These are phyloP conservation scores for Bellardia pandia DNA, from an alignment of 2,888 invertebrate genomes.

Conservation along the genomic window DNA sequence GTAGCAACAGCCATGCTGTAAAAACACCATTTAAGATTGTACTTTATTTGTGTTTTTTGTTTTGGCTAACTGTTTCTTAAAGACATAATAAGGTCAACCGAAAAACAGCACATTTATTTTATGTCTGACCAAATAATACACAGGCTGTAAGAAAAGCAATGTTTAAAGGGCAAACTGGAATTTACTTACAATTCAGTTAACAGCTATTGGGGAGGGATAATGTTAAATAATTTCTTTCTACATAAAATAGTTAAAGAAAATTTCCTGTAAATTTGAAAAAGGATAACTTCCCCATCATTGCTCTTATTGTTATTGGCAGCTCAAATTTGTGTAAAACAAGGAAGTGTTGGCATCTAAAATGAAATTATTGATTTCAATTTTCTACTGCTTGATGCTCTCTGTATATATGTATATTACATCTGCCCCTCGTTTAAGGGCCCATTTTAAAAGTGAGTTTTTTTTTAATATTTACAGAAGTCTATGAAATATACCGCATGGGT, in stretches of 20 bases:
- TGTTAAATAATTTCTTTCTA: not conserved
- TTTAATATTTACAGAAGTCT: too few relatives aligned
- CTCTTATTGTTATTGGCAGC: slow-evolving; percentile 12
- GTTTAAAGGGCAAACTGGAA: not conserved
- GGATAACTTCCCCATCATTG: not conserved
- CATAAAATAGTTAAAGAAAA: not conserved
- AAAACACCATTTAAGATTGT: not conserved
- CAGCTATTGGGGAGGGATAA: not conserved
- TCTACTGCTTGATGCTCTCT: slow-evolving; percentile 28
- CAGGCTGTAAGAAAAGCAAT: slow-evolving; percentile 17
- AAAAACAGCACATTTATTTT: slow-evolving; percentile 19
- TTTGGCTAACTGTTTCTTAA: slow-evolving; percentile 19
- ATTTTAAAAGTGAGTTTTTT: too few relatives aligned
- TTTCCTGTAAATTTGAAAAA: not conserved
- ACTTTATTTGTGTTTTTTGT: not conserved
- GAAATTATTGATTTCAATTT: slow-evolving; percentile 59
- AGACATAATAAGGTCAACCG: slow-evolving; percentile 59
- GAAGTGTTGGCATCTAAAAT: slow-evolving; percentile 53
- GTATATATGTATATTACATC: not conserved
- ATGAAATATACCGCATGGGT: too few relatives aligned
- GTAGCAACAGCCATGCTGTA: not conserved
- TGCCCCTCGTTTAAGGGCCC: too few relatives aligned
- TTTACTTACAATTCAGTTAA: slow-evolving; percentile 32
- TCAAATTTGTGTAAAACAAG: slow-evolving; percentile 3
- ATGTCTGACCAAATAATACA: slow-evolving; percentile 25